Evolutionary conservation across 2,113 vertebrate species (phyloP).

Genomic region (Eubucco bourcierii): DNA sequence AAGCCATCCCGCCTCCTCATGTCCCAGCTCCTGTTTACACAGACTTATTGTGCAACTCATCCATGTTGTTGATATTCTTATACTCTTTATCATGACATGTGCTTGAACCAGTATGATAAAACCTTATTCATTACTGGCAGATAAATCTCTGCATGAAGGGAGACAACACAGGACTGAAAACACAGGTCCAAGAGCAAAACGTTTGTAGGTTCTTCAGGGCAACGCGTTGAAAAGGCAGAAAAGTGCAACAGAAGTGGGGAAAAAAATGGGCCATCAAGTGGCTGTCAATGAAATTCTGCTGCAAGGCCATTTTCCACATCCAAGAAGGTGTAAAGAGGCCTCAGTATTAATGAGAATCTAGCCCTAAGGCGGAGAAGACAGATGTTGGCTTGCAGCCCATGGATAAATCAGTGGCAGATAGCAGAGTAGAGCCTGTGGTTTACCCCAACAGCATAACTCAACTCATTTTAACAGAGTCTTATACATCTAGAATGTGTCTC

Average conservation of each 20-base stretch:
- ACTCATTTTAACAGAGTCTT: not conserved
- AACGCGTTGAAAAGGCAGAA: not conserved
- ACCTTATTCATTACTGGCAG: not conserved
- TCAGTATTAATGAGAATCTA: conserved; percentile 4
- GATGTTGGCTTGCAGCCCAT: not conserved
- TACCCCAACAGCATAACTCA: not conserved
- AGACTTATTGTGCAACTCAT: not conserved
- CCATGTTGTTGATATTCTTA: not conserved
- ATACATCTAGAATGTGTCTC: not conserved
- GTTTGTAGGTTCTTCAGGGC: not conserved
- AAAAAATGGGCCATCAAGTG: not conserved
- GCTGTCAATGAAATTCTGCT: not conserved
- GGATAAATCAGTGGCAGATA: conserved; percentile 10
- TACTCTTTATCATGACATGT: conserved; percentile 2
- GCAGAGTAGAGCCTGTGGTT: not conserved
- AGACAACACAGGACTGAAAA: not conserved
- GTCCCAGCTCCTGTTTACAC: not conserved
- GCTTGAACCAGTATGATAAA: not conserved
- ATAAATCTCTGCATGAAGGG: conserved; percentile 6
- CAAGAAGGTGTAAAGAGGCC: conserved; percentile 18
- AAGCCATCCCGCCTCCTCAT: not conserved
- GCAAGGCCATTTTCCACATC: not conserved
- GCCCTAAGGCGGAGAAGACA: not conserved
- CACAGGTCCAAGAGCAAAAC: not conserved
- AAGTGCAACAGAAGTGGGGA: not conserved